Evolutionary conservation across 1,140 invertebrate genomes (phyloP).

Genomic region (Euwallacea fornicatus): DNA sequence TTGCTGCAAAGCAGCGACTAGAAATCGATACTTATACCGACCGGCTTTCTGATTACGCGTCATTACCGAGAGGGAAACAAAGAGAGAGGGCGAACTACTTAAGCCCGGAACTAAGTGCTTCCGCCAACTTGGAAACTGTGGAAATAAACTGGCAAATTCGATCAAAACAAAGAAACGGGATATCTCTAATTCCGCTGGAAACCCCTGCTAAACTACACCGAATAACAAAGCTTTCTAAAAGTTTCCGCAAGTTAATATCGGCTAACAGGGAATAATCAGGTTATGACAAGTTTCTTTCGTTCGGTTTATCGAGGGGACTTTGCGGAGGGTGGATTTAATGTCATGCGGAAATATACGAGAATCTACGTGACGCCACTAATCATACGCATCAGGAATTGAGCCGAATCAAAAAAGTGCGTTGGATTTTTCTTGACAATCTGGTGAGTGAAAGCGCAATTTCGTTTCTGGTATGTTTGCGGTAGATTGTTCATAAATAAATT

Average conservation of each 20-base stretch:
- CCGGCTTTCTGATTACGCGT: too few relatives aligned
- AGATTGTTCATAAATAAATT: too few relatives aligned
- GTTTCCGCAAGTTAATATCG: slow-evolving; percentile 6
- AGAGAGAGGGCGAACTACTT: slow-evolving; percentile 4
- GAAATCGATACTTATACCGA: too few relatives aligned
- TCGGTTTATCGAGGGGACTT: not conserved
- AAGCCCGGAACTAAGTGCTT: slow-evolving; percentile 25
- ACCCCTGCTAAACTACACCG: slow-evolving; percentile 2
- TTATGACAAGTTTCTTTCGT: slow-evolving; percentile 26
- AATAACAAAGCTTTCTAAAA: slow-evolving; percentile 23
- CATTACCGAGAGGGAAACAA: slow-evolving; percentile 4
- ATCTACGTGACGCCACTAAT: too few relatives aligned
- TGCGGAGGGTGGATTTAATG: too few relatives aligned
- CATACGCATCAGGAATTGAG: too few relatives aligned
- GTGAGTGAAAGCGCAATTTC: too few relatives aligned
- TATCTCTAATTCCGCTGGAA: slow-evolving; percentile 28
- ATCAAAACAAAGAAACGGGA: slow-evolving; percentile 32
- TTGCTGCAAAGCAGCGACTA: not conserved
- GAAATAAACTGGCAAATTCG: slow-evolving; percentile 30
- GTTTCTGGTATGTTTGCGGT: too few relatives aligned
- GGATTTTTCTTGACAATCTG: too few relatives aligned
- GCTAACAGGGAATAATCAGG: slow-evolving; percentile 10
- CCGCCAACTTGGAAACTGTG: slow-evolving; percentile 21
- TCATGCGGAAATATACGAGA: too few relatives aligned
- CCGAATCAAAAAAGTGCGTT: too few relatives aligned